These are phyloP conservation scores for Metellina segmentata DNA, from an alignment of 2,888 invertebrate genomes.

Conservation along the genomic window DNA sequence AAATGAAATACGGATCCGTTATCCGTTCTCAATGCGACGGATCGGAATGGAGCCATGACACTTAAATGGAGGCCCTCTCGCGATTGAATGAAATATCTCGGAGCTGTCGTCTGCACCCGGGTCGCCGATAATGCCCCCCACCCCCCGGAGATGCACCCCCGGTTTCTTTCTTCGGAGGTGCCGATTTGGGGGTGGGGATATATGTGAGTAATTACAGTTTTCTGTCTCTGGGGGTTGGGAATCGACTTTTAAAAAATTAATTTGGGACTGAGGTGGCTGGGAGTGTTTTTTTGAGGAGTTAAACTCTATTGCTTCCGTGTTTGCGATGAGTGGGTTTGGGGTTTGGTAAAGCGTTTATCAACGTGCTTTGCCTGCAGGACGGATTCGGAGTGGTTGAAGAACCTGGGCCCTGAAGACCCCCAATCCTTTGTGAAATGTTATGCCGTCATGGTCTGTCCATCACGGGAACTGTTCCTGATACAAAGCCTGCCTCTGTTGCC, in stretches of 20 bases:
- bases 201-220: background rate
- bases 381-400: too few relatives aligned
- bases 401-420: too few relatives aligned
- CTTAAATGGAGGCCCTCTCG: slow-evolving; percentile 60
- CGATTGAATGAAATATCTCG: slow-evolving; percentile 70
- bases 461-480: too few relatives aligned
- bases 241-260: background rate
- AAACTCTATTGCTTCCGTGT: too few relatives aligned
- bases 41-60: slow-evolving; percentile 58
- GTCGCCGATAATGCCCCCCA: background rate
- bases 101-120: slow-evolving; percentile 57
- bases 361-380: too few relatives aligned
- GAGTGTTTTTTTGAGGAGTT: background rate
- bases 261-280: background rate
- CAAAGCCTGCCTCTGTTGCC: too few relatives aligned
- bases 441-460: too few relatives aligned
- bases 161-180: background rate
- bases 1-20: slow-evolving; percentile 68
- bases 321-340: too few relatives aligned
- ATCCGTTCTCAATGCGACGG: slow-evolving; percentile 10
- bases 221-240: background rate
- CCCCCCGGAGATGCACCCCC: background rate
- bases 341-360: too few relatives aligned
- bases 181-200: background rate
- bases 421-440: too few relatives aligned